These are phyloP conservation scores for Heterodera schachtii DNA, from an alignment of 1,140 invertebrate species.

Conservation along the genomic window DNA sequence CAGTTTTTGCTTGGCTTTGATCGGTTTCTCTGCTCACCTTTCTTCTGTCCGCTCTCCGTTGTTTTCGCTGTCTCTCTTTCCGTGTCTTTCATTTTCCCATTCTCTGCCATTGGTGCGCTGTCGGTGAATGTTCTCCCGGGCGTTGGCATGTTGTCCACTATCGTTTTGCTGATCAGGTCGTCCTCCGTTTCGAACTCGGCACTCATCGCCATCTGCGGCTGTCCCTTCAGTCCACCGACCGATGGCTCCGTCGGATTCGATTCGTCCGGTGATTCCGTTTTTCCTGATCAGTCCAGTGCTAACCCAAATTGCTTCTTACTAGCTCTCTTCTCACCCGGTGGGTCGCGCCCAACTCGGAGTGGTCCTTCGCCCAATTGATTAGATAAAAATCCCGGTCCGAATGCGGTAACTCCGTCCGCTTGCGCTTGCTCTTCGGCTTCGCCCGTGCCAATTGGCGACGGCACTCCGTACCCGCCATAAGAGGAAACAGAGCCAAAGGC, in stretches of 20 bases:
- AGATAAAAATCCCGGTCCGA: conserved; percentile 8
- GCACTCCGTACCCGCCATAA: background rate
- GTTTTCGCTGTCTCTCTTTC: background rate
- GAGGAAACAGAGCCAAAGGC: background rate
- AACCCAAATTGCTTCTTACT: too few species aligned
- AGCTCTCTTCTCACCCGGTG: conserved; percentile 9
- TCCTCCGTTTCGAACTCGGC: conserved; percentile 63
- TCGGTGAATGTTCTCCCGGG: background rate
- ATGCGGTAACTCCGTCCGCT: conserved; percentile 7
- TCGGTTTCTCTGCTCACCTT: background rate
- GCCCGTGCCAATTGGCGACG: background rate
- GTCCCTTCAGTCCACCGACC: conserved; percentile 24
- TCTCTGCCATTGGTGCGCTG: too few species aligned
- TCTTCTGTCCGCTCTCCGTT: conserved; percentile 12
- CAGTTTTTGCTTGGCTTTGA: background rate
- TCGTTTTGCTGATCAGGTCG: conserved; percentile 34
- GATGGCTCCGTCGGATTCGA: background rate
- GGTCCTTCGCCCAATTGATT: conserved; percentile 21
- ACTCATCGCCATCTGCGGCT: conserved; percentile 31
- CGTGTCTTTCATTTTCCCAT: background rate
- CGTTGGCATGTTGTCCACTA: background rate
- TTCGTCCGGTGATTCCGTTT: background rate
- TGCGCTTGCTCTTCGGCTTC: background rate
- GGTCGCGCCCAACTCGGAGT: background rate
- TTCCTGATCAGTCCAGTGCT: too few species aligned